Evolutionary conservation across 2,113 vertebrate species (phyloP), one percentile per base, ranked within the genome.

Genomic region (Crotophaga sulcirostris): DNA sequence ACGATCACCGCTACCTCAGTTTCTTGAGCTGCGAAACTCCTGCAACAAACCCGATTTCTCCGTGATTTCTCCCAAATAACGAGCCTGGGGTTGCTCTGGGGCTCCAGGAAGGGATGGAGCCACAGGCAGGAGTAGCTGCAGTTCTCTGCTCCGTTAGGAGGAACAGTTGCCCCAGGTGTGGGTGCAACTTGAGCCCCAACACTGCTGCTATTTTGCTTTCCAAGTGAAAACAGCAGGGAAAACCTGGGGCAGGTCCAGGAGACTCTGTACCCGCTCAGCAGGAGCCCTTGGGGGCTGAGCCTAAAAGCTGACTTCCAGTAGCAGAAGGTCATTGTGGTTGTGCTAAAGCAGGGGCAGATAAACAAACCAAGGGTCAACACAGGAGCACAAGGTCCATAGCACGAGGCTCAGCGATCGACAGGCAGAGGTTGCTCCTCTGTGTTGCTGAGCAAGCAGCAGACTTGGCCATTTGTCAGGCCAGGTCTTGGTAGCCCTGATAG

Each of bases 401-500:
- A 9, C 0, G 23, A 45, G 17, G 45, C 60, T 49, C 24, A 40
- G 36, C 6, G 2, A 24, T 1, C 19, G 14, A 11, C 36, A 23
- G 1, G 2, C 2, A 6, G 26, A 16, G 60, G 60, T 3, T 38
- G 67, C 47, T 11, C 25, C 58, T 2, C 45, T 2, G 20, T n/a
- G 52, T 16, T 1, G 6, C 38, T 1, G 29, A 23, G 62, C 34
- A 24, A 55, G 45, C 36, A 34, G 40, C 1, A 4, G 34, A 42
- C 18, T 11, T 11, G 47, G 68, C 60, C 10, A 1, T 2, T 38
- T 6, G 64, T 44, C 52, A 38, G 4, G 42, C 16, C 5, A 38
- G 64, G 28, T 26, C 36, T 5, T 4, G 66, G 72, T 51, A 70
- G 38, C 52, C 10, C 45, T 2, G 1, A 1, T 3, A 5, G 38